These are phyloP conservation scores for Isoperla grammatica DNA, from an alignment of 2,888 invertebrate species.

Conservation along the genomic window DNA sequence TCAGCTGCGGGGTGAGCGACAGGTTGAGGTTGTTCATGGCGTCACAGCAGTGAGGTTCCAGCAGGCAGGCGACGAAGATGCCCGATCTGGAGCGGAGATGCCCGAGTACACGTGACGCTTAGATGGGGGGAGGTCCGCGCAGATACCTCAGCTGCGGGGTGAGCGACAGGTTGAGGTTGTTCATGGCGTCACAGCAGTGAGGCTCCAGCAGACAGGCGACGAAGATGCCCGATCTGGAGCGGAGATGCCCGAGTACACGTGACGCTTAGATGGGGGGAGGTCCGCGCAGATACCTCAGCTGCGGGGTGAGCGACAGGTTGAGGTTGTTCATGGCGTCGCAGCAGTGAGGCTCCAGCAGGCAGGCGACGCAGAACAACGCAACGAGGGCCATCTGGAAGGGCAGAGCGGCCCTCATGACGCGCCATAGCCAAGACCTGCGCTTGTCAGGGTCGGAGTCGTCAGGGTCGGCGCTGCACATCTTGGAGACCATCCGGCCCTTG, in stretches of 20 bases:
- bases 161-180: conserved; percentile 63
- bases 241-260: neutral
- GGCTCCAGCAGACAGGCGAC: neutral
- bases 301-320: conserved; percentile 69
- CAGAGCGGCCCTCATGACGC: conserved; percentile 62
- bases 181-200: neutral
- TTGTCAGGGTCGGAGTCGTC: conserved; percentile 48
- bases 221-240: neutral
- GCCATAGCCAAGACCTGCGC: conserved; percentile 61
- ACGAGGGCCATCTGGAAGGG: conserved; percentile 71
- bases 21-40: conserved; percentile 69
- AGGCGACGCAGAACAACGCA: conserved; percentile 65
- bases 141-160: conserved; percentile 77
- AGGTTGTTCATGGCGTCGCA: conserved; percentile 74
- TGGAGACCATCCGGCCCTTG: neutral
- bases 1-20: conserved; percentile 71
- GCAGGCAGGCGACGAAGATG: conserved; percentile 67
- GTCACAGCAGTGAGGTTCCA: conserved; percentile 73
- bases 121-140: conserved; percentile 74
- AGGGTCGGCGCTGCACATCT: conserved; percentile 39
- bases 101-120: no score
- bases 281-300: conserved; percentile 73
- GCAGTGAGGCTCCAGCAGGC: conserved; percentile 67
- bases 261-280: conserved; percentile 67
- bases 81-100: no score